Percentiles rank a stretch among this genome's conserved stretches.
These are phyloP conservation scores for Gymnoscelis rufifasciata DNA, from an alignment of 2,888 invertebrate species.

Conservation along the genomic window DNA sequence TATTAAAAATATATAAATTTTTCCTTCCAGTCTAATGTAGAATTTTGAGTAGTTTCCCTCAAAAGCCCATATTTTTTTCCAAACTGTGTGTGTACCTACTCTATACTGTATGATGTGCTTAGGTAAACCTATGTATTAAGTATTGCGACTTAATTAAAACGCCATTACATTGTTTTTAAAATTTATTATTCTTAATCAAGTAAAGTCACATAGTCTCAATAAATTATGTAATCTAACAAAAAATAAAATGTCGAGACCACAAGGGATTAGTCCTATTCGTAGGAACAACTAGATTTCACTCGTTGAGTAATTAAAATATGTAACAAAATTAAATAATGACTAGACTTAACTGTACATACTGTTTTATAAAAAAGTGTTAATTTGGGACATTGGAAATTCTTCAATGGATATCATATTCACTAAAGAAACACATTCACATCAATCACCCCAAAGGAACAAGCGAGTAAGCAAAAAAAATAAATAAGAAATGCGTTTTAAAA, in stretches of 20 bases:
- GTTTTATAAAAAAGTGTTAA: constrained; percentile 62
- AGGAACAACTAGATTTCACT: constrained; percentile 57
- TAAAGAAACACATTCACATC: constrained; percentile 54
- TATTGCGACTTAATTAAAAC: constrained; percentile 24
- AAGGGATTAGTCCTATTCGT: constrained; percentile 60
- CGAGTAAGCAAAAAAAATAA: constrained; percentile 52
- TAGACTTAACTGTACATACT: constrained; percentile 56
- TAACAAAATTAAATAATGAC: constrained; percentile 76
- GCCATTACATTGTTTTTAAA: constrained; percentile 27
- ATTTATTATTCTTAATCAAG: constrained; percentile 59
- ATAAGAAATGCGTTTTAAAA: constrained; percentile 67
- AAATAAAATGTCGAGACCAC: constrained; percentile 57
- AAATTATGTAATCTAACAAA: constrained; percentile 58
- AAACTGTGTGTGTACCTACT: too few species aligned
- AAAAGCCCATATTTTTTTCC: too few species aligned
- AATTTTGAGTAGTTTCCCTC: too few species aligned
- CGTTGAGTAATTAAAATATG: constrained; percentile 60
- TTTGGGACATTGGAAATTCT: constrained; percentile 65
- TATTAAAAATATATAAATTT: too few species aligned
- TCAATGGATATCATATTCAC: constrained; percentile 55
- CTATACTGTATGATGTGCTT: too few species aligned
- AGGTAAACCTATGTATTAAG: neutral
- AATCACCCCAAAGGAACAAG: constrained; percentile 62
- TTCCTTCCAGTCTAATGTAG: too few species aligned
- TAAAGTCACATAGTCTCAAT: constrained; percentile 64